Base-by-base conservation (phyloP, 1,140 invertebrate species). In the Telenomus remus region DNA sequence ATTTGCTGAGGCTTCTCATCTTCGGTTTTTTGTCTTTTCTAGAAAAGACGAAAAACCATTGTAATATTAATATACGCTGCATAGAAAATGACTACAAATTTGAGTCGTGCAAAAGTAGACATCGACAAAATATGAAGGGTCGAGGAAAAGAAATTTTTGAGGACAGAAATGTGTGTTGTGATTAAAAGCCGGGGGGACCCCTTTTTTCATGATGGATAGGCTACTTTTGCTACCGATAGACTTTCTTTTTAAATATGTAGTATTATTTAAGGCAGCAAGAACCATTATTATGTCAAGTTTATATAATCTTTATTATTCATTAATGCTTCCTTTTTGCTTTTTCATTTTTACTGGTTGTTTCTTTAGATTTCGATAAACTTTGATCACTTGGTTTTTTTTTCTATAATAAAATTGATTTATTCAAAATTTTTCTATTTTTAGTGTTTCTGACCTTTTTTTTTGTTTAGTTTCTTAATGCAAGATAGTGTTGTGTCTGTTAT, bases 221-320 rank as follows among this genome's bases (percentile, higher is more conserved):
- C 64, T 69, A 76, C 64, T 76, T 70, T 43, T 65, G 72, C 65
- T 76, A 76, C 65, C 72, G 59, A 69, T 76, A 69, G 60, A 69
- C 72, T 73, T 73, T 63, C 69, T 71, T 78, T 73, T 78, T 73
- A 69, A 73, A 77, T 79, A 75, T 76, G 69, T 81, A 81, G 68
- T 80, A 79, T 79, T 78, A 79, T 81, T 81, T 81, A 81, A 81
- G 80, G 80, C 80, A 80, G 79, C 79, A 81, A 81, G 80, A 81
- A 81, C 79, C 70, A 80, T 79, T 78, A 78, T 80, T 81, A 80
- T 77, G 68, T 75, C 75, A 63, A 78, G 54, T 76, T 71, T 75
- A 73, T 75, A 70, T 72, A 77, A 53, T 75, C 66, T 78, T 78
- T 68, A 64, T 79, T 75, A 71, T 49, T 48, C 33, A 8, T 68